phyloP scores from a whole-genome alignment of 2,888 invertebrate species.

The Falcaria lacertinaria region DNA sequence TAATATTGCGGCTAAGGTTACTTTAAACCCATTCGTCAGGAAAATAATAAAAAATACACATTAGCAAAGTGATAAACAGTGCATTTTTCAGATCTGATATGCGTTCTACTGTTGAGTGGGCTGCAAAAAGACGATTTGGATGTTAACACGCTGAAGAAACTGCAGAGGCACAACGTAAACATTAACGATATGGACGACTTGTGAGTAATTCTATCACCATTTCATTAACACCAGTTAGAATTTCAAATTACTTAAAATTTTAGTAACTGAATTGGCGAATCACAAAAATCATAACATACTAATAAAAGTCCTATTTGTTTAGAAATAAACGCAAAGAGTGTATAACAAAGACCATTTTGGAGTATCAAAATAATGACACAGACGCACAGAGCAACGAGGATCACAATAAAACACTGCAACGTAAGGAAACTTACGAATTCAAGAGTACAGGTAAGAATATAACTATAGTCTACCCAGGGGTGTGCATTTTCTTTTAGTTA shows the following conservation, averaged over 20 bases:
- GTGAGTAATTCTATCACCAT: constrained; percentile 36
- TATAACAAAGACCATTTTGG: constrained; percentile 9
- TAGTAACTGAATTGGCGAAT: background rate
- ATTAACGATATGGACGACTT: constrained; percentile 53
- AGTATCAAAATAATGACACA: background rate
- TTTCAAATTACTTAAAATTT: background rate
- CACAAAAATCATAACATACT: background rate
- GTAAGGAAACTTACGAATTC: constrained; percentile 5
- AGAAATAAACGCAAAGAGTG: constrained; percentile 26
- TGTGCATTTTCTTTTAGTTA: too few relatives aligned
- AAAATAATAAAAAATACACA: background rate
- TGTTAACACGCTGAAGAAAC: constrained; percentile 48
- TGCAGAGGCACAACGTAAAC: constrained; percentile 56
- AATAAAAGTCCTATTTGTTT: constrained; percentile 3
- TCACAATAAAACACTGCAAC: constrained; percentile 3
- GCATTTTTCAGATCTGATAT: constrained; percentile 61
- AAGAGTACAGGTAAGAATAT: background rate
- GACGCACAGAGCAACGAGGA: constrained; percentile 5
- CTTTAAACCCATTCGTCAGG: background rate
- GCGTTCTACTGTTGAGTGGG: constrained; percentile 63
- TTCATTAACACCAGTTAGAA: background rate
- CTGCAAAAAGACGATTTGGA: constrained; percentile 65
- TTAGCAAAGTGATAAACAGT: constrained; percentile 3
- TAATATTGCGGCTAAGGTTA: background rate
- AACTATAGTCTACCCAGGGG: background rate